Base-by-base conservation (phyloP, 2,113 vertebrate species). In the Phaethornis superciliosus region DNA sequence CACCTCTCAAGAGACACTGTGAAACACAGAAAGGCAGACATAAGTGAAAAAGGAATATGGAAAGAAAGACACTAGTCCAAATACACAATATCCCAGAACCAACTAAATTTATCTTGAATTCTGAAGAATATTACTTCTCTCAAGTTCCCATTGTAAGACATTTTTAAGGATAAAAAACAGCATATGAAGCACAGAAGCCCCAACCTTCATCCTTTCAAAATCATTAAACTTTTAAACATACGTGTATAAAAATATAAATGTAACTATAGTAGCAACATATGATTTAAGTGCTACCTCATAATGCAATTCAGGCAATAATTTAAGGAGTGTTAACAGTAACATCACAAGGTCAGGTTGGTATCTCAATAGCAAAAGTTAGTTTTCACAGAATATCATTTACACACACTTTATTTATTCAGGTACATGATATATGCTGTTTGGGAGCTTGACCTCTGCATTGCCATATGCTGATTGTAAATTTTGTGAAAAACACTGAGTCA, bases 401-500 rank as follows among this genome's bases (percentile, higher is more conserved):
- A 93, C 52, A 91, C 49, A 85, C 83, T 95, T 91, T 78, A 93
- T 93, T 95, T 96, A 88, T 88, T 91, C 85, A 81, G 76, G 82
- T 78, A 89, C 56, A 89, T 49, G 56, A 70, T 81, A 85, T 35
- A 67, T 60, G 91, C 63, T 70, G 42, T 75, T 76, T 74, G 52
- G 21, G 52, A 95, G 79, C 77, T 51, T 95, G 89, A 95, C 91
- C 91, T 95, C 79, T 91, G 79, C 60, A 91, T 95, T 94, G 69
- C 64, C 85, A 93, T 94, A 91, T 83, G 93, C 82, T 64, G 85
- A 96, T 81, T 88, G 81, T 56, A 96, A 95, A 95, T 94, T 93
- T 88, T 71, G 60, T 35, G 52, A 94, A 94, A 91, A 91, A 85
- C 35, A 71, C 11, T 78, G 79, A 0, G 0, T 52, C 85, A 95